Base-by-base conservation (phyloP, 2,888 invertebrate genomes). In the Lumbricus terrestris region DNA sequence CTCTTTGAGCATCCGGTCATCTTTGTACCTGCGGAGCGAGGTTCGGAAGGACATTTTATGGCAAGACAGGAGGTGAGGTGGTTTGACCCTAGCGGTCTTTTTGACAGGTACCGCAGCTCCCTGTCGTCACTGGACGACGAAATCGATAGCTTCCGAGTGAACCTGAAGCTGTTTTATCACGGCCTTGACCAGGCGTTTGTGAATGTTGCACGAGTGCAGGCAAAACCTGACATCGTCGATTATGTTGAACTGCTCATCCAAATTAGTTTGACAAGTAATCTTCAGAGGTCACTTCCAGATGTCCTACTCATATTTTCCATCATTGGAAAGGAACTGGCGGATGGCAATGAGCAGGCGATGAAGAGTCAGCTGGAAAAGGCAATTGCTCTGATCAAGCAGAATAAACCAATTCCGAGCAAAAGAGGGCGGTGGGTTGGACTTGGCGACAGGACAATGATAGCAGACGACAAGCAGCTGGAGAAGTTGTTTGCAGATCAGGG, bases 371-470 rank as follows among this genome's bases (percentile, higher is more conserved):
- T 29, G 37, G 83, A 83, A 23, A 88, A 38, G 29, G 38, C 37
- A 29, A 23, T 54, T 40, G 69, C 38, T 88, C 35, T 88, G 35
- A 89, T 91, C 16, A 90, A 82, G 38, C 47, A 89, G 8, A 69
- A 89, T 23, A 40, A 88, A 33, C 92, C 94, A 33, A 92, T 94
- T 34, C 93, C 93, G 33, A 93, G 93, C 15, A 94, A 93, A 90
- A 90, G 90, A 20, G 92, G 92, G 20, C 83, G 91, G 33, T 94
- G 94, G 94, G 93, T 94, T 29, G 92, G 92, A 33, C 90, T 93
- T 29, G 92, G 91, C 11, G 93, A 94, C n/a, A 90, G 92, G 15
- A 94, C 94, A n/a, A 92, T 95, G 93, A 92, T 94, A 89, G 92
- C 93, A 20, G 94, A 95, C 90, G 93, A 93, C 89, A 90, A 90